Conservation (phyloP, 92 coral and sea anemone species). For the Heteractis magnifica region DNA sequence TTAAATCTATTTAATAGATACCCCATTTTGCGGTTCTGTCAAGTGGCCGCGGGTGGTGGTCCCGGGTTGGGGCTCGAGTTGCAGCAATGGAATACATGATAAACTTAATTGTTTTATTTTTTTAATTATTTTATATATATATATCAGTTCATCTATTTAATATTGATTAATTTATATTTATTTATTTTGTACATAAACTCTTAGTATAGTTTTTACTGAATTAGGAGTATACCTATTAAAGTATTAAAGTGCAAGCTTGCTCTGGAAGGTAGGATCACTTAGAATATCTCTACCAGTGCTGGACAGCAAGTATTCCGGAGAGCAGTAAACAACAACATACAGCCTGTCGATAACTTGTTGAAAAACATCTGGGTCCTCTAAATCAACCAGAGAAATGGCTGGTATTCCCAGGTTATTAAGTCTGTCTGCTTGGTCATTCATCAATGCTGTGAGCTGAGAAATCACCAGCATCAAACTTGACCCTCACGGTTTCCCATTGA, state of each 20-base stretch:
- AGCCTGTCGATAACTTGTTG: slow-evolving; percentile 64
- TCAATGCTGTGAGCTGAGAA: slow-evolving; percentile 66
- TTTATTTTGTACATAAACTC: no score
- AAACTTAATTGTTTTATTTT: no score
- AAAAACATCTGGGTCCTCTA: slow-evolving; percentile 57
- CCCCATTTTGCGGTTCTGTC: no score
- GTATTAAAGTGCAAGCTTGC: not conserved
- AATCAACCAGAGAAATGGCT: slow-evolving; percentile 56
- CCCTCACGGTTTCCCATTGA: slow-evolving; percentile 52
- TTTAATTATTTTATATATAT: no score
- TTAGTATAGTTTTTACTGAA: no score
- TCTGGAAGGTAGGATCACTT: slow-evolving; percentile 2
- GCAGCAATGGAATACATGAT: no score
- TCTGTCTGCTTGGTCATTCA: slow-evolving; percentile 61
- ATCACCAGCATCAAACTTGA: slow-evolving; percentile 58
- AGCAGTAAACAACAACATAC: slow-evolving; percentile 68
- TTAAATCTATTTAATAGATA: no score
- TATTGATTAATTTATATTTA: no score
- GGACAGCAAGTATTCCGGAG: slow-evolving; percentile 70
- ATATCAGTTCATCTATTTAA: no score
- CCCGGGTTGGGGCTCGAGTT: no score
- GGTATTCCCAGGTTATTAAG: slow-evolving; percentile 54
- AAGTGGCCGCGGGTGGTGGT: no score
- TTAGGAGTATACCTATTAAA: no score
- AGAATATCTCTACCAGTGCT: slow-evolving; percentile 25